These are phyloP conservation scores for Mesoligia furuncula DNA, from an alignment of 2,888 invertebrate genomes.

Conservation along the genomic window DNA sequence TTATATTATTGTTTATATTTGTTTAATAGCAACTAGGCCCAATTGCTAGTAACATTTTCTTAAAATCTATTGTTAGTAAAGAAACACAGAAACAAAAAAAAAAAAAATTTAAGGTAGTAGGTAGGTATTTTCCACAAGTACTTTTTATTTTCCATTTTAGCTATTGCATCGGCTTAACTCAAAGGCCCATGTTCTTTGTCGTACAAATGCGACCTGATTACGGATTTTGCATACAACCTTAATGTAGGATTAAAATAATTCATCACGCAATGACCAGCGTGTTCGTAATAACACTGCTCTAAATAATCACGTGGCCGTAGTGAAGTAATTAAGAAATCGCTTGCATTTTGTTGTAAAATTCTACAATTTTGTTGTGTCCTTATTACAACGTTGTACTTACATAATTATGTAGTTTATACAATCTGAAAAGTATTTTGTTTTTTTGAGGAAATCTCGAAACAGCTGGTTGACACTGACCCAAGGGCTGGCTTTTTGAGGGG, in stretches of 20 bases:
- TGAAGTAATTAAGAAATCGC: conserved; percentile 36
- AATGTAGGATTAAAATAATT: conserved; percentile 61
- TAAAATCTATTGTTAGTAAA: too few relatives aligned
- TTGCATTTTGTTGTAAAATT: conserved; percentile 11
- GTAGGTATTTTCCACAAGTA: not conserved
- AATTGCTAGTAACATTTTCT: too few relatives aligned
- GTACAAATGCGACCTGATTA: conserved; percentile 55
- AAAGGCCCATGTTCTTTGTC: conserved; percentile 26
- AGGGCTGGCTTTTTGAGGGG: too few relatives aligned
- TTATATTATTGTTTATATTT: too few relatives aligned
- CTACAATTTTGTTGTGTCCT: not conserved
- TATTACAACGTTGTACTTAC: not conserved
- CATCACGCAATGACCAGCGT: conserved; percentile 59
- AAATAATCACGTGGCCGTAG: conserved; percentile 40
- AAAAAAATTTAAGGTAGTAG: too few relatives aligned
- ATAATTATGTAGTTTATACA: too few relatives aligned
- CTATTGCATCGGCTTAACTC: conserved; percentile 11
- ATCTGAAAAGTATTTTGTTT: too few relatives aligned
- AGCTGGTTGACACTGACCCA: too few relatives aligned
- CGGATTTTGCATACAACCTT: conserved; percentile 51
- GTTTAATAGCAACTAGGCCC: too few relatives aligned
- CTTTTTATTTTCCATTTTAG: conserved; percentile 6
- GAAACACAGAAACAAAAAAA: too few relatives aligned
- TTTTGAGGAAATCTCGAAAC: too few relatives aligned
- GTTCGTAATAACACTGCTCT: conserved; percentile 38